Percentiles rank a stretch among this genome's conserved stretches.
Conservation (phyloP, 2,113 vertebrate species). For the Scophthalmus maximus region DNA sequence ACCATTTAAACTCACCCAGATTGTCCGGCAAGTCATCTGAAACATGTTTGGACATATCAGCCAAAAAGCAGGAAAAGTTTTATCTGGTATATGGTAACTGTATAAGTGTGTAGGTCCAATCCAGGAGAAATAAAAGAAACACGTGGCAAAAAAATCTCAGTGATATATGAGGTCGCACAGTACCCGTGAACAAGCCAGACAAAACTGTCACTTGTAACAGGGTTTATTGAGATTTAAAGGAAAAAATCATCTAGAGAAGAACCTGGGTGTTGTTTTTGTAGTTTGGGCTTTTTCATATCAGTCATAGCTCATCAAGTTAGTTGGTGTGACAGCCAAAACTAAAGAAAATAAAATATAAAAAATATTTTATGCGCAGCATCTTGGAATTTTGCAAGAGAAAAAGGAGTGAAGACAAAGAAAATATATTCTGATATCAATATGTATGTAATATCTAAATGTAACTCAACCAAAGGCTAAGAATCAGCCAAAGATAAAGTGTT, state of each 20-base stretch:
- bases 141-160: background rate
- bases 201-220: background rate
- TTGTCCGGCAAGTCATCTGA: background rate
- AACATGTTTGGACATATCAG: background rate
- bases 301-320: no score
- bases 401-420: background rate
- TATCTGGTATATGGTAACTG: background rate
- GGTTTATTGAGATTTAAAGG: background rate
- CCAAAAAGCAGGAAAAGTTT: background rate
- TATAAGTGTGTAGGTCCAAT: background rate
- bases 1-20: background rate
- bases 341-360: no score
- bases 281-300: no score
- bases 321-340: no score
- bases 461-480: background rate
- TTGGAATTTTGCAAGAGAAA: background rate
- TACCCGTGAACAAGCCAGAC: no score
- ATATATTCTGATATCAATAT: background rate
- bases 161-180: no score
- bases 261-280: background rate
- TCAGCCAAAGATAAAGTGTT: background rate
- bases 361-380: no score
- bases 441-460: slow-evolving; percentile 21
- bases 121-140: background rate
- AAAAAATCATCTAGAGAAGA: background rate